phyloP scores from a whole-genome alignment of 2,113 vertebrate species.

The Pagrus major region DNA sequence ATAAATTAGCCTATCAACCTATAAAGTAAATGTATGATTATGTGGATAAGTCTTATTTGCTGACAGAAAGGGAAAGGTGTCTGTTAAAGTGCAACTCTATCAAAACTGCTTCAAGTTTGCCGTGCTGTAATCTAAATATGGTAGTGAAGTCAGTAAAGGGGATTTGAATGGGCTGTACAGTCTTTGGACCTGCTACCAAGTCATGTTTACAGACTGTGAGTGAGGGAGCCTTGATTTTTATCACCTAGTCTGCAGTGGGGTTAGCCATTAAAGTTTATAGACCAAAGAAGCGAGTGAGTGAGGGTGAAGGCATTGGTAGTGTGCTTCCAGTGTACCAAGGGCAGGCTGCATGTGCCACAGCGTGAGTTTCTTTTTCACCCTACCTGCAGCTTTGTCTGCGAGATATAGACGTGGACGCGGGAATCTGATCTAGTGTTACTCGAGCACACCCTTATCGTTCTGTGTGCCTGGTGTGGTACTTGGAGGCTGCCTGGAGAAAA shows the following conservation, averaged over 20 bases:
- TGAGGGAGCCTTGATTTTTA: slow-evolving; percentile 75
- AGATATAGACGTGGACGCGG: slow-evolving; percentile 1
- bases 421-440: slow-evolving; percentile 17
- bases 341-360: slow-evolving; percentile 33
- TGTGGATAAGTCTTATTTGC: slow-evolving; percentile 19
- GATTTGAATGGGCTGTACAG: slow-evolving; percentile 36
- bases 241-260: slow-evolving; percentile 68
- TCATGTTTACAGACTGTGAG: slow-evolving; percentile 75
- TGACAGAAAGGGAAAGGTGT: slow-evolving; percentile 9
- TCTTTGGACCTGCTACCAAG: slow-evolving; percentile 60
- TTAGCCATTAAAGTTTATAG: slow-evolving; percentile 79
- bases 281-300: slow-evolving; percentile 49
- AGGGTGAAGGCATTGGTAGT: slow-evolving; percentile 5
- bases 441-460: slow-evolving; percentile 11
- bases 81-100: slow-evolving; percentile 29
- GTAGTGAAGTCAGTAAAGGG: slow-evolving; percentile 8
- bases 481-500: slow-evolving; percentile 20
- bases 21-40: background rate
- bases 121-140: slow-evolving; percentile 36
- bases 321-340: slow-evolving; percentile 51
- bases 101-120: slow-evolving; percentile 4
- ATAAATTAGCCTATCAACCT: too few species aligned
- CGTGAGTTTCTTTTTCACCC: slow-evolving; percentile 20
- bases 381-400: slow-evolving; percentile 21
- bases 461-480: background rate